Evolutionary conservation across 2,888 invertebrate species (phyloP), one percentile per base, ranked within the genome.

Genomic region (Margaritifera margaritifera): DNA sequence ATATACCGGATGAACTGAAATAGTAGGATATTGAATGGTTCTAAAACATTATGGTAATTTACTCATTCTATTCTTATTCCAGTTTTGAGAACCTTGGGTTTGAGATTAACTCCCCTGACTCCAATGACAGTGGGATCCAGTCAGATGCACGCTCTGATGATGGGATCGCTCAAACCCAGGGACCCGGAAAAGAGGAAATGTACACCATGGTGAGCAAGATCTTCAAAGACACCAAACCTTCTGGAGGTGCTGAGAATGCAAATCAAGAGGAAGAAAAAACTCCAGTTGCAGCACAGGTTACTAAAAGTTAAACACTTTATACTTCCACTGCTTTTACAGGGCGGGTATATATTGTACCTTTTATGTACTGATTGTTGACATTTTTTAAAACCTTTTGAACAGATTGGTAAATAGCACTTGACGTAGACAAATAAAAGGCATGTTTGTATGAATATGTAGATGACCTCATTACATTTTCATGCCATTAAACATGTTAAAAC

Each of bases 81-180:
- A 79, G 79, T 56, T 77, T 75, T 75, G 68, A 72, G 19, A 77
- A 77, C 68, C 75, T 68, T 60, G 81, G 78, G 24, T 83, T 84
- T 64, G 85, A 85, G 62, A 87, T 89, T 62, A 88, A 88, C 75
- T 89, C 89, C 4, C 89, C 89, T 0, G 88, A 88, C 74, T 88
- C 88, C 61, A 86, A 87, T 74, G 89, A 89, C 80, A 88, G 88
- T 74, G 89, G 89, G 31, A 88, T 89, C 73, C 89, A 89, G 64
- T 84, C 89, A 8, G 88, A 87, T 74, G 76, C 83, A 1, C 72
- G 83, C 58, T 83, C 82, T 1, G 83, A 84, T 69, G 82, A 82
- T 53, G 81, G 80, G 0, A 77, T 75, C 53, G 68, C 76, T 18
- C 81, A 80, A 69, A 75, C 76, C 6, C 78, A 77, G 20, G 75